A percentile compares a stretch with the other conserved stretches of the same genome.
Evolutionary conservation across 64 coral and sea anemone species (phyloP).

Genomic region (Trachythela sp.): DNA sequence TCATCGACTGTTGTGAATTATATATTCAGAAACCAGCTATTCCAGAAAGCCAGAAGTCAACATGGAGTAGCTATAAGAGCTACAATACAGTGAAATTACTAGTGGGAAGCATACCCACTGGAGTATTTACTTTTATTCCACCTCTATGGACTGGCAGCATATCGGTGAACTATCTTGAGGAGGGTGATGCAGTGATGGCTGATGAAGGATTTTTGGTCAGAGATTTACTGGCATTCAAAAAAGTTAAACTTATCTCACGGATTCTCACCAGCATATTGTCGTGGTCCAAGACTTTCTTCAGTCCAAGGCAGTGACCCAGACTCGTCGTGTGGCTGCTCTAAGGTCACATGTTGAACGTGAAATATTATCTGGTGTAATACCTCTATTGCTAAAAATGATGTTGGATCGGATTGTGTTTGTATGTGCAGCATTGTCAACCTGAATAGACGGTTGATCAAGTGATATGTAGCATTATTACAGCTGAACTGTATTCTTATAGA

Average conservation of each 20-base stretch:
- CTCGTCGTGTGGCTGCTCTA: slow-evolving; percentile 34
- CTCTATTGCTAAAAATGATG: not conserved
- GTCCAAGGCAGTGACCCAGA: slow-evolving; percentile 38
- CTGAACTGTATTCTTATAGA: not conserved
- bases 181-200: slow-evolving; percentile 71
- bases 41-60: slow-evolving; percentile 22
- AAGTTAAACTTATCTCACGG: slow-evolving; percentile 52
- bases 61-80: slow-evolving; percentile 55
- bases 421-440: not conserved
- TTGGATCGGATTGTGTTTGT: not conserved
- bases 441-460: not conserved
- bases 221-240: slow-evolving; percentile 60
- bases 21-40: slow-evolving; percentile 35
- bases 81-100: slow-evolving; percentile 47
- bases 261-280: slow-evolving; percentile 70
- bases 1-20: slow-evolving; percentile 33
- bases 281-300: slow-evolving; percentile 38
- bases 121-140: slow-evolving; percentile 56
- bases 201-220: slow-evolving; percentile 67
- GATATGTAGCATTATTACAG: not conserved
- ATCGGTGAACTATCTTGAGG: slow-evolving; percentile 40
- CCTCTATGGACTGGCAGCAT: slow-evolving; percentile 62
- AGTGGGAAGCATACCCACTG: slow-evolving; percentile 63
- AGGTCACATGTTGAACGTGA: not conserved
- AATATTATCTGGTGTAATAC: not conserved